Evolutionary conservation across 2,888 invertebrate genomes (phyloP), one percentile per base, ranked within the genome.

Genomic region (Diplolepis rosae): DNA sequence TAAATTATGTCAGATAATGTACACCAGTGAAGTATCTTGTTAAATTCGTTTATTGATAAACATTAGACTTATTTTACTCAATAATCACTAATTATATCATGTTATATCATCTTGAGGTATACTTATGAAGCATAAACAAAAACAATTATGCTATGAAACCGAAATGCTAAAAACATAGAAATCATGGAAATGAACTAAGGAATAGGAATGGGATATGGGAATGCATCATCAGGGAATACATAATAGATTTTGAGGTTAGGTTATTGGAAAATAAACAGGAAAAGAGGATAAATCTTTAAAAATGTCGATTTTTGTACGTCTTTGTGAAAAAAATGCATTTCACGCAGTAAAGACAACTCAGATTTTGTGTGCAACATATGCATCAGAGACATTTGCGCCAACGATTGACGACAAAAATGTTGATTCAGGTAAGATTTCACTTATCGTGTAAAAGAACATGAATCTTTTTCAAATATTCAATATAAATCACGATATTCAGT

Each of bases 391-490:
- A 61, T 24, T 39, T n/a, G 61, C 61, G n/a, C 61, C 61, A 6
- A 35, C 35, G n/a, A 24, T 35, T 39, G 24, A 35, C 27, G 61
- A n/a, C n/a, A n/a, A n/a, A 24, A 39, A 4, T n/a, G 39, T 22
- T 24, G 61, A 61, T 61, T 61, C 61, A 4, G 61, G 61, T 61
- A 61, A 24, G 39, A 45, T 45, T 32, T 65, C 15, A 13, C 13
- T 9, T 9, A 30, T 68, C 39, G n/a, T 50, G 66, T 51, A 65
- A 52, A n/a, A n/a, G n/a, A n/a, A n/a, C n/a, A n/a, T n/a, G n/a
- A n/a, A n/a, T n/a, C n/a, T n/a, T n/a, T n/a, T n/a, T n/a, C n/a
- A n/a, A n/a, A n/a, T n/a, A n/a, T n/a, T n/a, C n/a, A n/a, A n/a
- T n/a, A n/a, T n/a, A n/a, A n/a, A n/a, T n/a, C n/a, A n/a, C n/a